These are phyloP conservation scores for Gouania willdenowi DNA, from an alignment of 2,797 vertebrate species.

Conservation along the genomic window DNA sequence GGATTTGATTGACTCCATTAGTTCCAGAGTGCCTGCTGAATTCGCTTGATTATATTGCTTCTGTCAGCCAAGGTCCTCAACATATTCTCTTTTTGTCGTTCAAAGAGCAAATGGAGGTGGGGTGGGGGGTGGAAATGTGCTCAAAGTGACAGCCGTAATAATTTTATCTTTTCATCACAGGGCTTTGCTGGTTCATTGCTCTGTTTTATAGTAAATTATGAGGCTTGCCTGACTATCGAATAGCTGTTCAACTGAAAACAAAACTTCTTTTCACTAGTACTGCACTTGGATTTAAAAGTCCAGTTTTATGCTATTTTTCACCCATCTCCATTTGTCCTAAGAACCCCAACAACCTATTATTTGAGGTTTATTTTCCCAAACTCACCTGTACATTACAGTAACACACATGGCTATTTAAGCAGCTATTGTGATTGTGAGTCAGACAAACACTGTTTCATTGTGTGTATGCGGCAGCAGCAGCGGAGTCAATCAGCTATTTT, in stretches of 20 bases:
- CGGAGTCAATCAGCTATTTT: no score
- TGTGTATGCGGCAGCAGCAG: no score
- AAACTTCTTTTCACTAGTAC: no score
- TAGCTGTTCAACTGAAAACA: constrained; percentile 3
- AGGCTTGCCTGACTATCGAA: not conserved
- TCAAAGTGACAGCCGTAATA: not conserved
- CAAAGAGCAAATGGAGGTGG: not conserved
- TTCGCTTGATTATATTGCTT: constrained; percentile 24
- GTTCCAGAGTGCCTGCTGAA: constrained; percentile 20
- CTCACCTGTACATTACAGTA: no score
- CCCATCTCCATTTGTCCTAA: no score
- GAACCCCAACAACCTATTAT: no score
- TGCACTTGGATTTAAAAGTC: no score
- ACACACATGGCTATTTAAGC: no score
- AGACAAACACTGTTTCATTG: no score
- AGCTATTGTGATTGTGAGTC: no score
- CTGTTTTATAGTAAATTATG: not conserved
- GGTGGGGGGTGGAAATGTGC: not conserved
- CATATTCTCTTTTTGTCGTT: constrained; percentile 2
- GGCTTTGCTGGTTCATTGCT: constrained; percentile 2
- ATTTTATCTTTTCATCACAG: constrained; percentile 1
- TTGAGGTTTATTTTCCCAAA: no score
- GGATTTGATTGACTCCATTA: constrained; percentile 34
- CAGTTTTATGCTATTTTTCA: no score
- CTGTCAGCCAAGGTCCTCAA: constrained; percentile 15